A percentile compares a stretch with the other conserved stretches of the same genome.
Conservation (phyloP, 2,888 invertebrate species). For the Conchocele bisecta region DNA sequence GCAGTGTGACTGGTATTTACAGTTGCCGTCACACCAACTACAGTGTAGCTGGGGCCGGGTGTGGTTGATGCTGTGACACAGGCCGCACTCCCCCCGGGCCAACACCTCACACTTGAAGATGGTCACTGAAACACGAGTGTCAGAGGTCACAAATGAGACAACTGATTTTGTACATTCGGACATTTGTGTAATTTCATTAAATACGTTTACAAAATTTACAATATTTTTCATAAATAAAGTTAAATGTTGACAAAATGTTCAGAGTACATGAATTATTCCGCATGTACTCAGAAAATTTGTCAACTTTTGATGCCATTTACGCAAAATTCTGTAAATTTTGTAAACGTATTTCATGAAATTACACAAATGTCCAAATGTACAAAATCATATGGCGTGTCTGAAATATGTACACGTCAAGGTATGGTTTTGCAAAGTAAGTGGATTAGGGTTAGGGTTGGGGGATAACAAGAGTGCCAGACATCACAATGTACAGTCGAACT, state of each 20-base stretch:
- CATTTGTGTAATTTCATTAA: background rate
- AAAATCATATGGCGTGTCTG: no score
- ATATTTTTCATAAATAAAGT: background rate
- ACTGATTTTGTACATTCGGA: background rate
- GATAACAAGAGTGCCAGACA: no score
- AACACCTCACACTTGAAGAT: conserved; percentile 98
- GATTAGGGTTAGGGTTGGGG: no score
- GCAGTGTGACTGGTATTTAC: conserved; percentile 67
- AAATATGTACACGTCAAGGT: no score
- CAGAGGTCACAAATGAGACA: background rate
- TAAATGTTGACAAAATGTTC: background rate
- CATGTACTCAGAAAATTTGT: no score
- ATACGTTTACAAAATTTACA: background rate
- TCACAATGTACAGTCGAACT: no score
- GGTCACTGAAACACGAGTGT: conserved; percentile 86
- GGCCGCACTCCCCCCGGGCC: conserved; percentile 95
- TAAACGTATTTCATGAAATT: no score
- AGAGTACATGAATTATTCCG: no score
- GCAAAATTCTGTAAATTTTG: no score
- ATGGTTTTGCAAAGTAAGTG: no score
- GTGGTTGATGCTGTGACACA: conserved; percentile 93
- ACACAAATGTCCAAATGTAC: no score
- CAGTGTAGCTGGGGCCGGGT: conserved; percentile 90
- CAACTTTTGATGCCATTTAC: no score
- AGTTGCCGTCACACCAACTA: conserved; percentile 95